Percentiles rank a stretch among this genome's conserved stretches.
Conservation (phyloP, 1,140 invertebrate genomes). For the Lasioglossum baleicum region DNA sequence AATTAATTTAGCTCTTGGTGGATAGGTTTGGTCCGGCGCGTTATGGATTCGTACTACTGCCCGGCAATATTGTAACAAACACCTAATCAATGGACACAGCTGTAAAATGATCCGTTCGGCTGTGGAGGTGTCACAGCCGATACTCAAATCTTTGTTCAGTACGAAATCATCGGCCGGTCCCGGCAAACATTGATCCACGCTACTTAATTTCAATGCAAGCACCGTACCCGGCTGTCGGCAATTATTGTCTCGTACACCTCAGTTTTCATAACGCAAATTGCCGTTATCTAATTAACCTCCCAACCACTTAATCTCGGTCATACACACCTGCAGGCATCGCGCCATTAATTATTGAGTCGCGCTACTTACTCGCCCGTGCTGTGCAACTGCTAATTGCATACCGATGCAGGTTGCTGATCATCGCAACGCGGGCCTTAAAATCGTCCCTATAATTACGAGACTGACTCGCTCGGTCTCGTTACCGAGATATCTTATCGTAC, state of each 20-base stretch:
- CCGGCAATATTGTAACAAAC: background rate
- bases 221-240: background rate
- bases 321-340: background rate
- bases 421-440: slow-evolving; percentile 10
- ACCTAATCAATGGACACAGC: background rate
- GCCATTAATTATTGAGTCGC: slow-evolving; percentile 31
- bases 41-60: background rate
- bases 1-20: background rate
- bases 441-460: slow-evolving; percentile 5
- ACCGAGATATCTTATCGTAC: background rate
- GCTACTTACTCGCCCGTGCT: slow-evolving; percentile 5
- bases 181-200: background rate
- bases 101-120: background rate
- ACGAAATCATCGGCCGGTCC: background rate
- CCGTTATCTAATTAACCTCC: background rate
- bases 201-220: background rate
- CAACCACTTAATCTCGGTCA: slow-evolving; percentile 16
- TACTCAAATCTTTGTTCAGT: background rate
- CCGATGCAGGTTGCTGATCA: background rate
- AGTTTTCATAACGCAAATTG: background rate
- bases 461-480: background rate
- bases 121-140: too few relatives aligned
- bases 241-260: background rate
- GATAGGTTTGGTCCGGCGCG: background rate
- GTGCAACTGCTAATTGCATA: slow-evolving; percentile 15